A percentile compares a stretch with the other conserved stretches of the same genome.
Evolutionary conservation across 2,888 invertebrate species (phyloP).

Genomic region (Cartodere bifasciata): DNA sequence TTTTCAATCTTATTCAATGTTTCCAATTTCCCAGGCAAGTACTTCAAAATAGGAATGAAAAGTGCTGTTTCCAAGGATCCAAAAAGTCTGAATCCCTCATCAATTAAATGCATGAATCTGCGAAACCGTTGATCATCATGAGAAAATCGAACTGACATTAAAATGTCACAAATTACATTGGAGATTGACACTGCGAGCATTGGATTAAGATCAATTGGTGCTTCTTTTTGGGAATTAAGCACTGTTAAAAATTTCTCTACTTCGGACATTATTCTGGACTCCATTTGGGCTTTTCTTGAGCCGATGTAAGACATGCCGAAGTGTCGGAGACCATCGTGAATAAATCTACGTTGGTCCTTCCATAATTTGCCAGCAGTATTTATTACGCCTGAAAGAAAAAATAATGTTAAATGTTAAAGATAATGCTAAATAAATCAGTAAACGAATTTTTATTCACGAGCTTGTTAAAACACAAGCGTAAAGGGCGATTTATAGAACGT

Average conservation of each 20-base stretch:
- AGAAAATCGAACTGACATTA: conserved; percentile 79
- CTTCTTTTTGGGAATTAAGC: conserved; percentile 49
- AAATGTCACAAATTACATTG: conserved; percentile 81
- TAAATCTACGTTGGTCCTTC: conserved; percentile 80
- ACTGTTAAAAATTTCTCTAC: conserved; percentile 60
- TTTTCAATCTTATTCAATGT: conserved; percentile 42
- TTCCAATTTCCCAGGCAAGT: conserved; percentile 41
- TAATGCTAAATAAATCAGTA: too few relatives aligned
- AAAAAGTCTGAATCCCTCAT: conserved; percentile 82
- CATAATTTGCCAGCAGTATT: conserved; percentile 81
- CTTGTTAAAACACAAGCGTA: too few relatives aligned
- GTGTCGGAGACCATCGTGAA: conserved; percentile 71
- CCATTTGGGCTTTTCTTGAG: conserved; percentile 68
- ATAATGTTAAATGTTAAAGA: too few relatives aligned
- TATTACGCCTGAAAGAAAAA: conserved; percentile 59
- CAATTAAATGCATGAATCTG: conserved; percentile 73
- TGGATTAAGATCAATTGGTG: conserved; percentile 61
- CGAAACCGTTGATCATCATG: conserved; percentile 65
- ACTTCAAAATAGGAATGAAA: conserved; percentile 67
- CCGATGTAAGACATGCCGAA: conserved; percentile 84
- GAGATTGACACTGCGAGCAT: conserved; percentile 70
- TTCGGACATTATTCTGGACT: conserved; percentile 72
- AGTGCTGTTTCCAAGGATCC: conserved; percentile 72
- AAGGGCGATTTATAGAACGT: too few relatives aligned
- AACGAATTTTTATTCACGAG: too few relatives aligned